These are phyloP conservation scores for Tachyglossus aculeatus DNA, from an alignment of 2,797 vertebrate species.

Conservation along the genomic window DNA sequence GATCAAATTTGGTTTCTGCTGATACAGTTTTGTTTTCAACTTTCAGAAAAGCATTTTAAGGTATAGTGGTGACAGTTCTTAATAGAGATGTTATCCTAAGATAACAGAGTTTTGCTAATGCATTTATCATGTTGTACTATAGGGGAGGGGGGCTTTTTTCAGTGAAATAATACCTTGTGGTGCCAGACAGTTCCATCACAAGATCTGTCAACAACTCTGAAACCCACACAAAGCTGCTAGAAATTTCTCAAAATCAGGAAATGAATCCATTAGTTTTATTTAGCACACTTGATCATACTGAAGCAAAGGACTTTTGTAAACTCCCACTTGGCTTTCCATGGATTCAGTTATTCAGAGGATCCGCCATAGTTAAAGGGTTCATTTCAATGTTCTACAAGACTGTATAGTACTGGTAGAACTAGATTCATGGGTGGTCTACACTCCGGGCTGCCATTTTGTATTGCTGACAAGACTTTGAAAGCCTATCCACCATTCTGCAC, in stretches of 20 bases:
- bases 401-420: no score
- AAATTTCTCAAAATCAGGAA: neutral
- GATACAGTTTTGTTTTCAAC: neutral
- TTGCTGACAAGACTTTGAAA: no score
- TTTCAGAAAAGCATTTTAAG: slow-evolving; percentile 1
- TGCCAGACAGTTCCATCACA: slow-evolving; percentile 4
- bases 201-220: neutral
- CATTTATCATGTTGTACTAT: slow-evolving; percentile 30
- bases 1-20: neutral
- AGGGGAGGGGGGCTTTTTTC: slow-evolving; percentile 11
- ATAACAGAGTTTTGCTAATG: slow-evolving; percentile 2
- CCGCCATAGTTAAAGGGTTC: no score
- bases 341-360: slow-evolving; percentile 16
- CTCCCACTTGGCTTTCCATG: neutral
- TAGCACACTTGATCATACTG: slow-evolving; percentile 12
- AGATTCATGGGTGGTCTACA: no score
- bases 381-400: no score
- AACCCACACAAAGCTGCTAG: neutral
- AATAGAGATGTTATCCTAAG: neutral
- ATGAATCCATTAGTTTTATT: slow-evolving; percentile 11
- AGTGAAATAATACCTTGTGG: slow-evolving; percentile 18
- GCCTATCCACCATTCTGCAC: no score
- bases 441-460: no score
- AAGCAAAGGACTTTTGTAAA: neutral
- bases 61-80: neutral